Base-by-base conservation (phyloP, 2,113 vertebrate species). In the Chaenocephalus aceratus region DNA sequence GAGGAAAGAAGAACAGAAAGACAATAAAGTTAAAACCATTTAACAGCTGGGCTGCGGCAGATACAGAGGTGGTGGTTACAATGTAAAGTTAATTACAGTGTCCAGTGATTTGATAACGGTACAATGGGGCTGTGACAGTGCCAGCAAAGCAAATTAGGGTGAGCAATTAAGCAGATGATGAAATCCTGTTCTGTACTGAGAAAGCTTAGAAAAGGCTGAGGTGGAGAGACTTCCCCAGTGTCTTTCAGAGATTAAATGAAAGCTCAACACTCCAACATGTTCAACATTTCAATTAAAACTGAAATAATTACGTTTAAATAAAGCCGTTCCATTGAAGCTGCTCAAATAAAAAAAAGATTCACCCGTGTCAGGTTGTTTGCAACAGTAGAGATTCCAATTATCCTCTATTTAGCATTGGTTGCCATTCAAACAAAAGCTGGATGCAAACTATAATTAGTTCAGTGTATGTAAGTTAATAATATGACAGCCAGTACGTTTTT, bases 101-200 rank as follows among this genome's bases (percentile, higher is more conserved):
- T 60, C 63, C 62, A 45, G 78, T 79, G 83, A 87, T 89, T 87
- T 85, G 81, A 92, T 93, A 86, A 80, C 56, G 65, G 57, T 49
- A 87, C 83, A 88, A 87, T 89, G 79, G 72, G 57, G 70, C 79
- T 88, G 82, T 79, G 83, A 87, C 85, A 67, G 82, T 69, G 78
- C 77, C 70, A 82, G 82, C 66, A 79, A 88, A 78, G 90, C 73
- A 83, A 88, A 88, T 86, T 87, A 88, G 80, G 74, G 72, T 75
- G 73, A 80, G 88, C 90, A 90, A 87, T 92, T 92, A 93, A 86
- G 82, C 80, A 80, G 73, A 80, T 82, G 86, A 89, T 89, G 72
- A 77, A 91, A 85, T 85, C 72, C 72, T 71, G 56, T 56, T 41
- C 36, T 41, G 72, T 66, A 70, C 49, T 76, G 13, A 72, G 78